phyloP scores from a whole-genome alignment of 2,797 vertebrate species.

The Potorous gilbertii region DNA sequence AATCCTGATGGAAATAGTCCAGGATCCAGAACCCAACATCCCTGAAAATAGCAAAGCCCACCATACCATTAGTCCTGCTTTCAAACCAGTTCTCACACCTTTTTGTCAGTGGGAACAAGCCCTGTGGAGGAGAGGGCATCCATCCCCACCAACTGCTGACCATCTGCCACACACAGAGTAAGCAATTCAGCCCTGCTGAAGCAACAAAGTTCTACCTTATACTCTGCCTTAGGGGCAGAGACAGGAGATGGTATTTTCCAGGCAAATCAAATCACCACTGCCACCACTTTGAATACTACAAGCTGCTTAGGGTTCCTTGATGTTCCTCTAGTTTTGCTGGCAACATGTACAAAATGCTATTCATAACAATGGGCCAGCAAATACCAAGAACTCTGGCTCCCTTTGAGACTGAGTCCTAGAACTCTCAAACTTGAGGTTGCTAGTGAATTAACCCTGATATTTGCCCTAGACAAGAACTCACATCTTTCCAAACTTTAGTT shows the following conservation, averaged over 20 bases:
- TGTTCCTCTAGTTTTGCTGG: background rate
- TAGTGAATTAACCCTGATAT: background rate
- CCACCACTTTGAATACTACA: background rate
- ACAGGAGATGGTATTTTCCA: background rate
- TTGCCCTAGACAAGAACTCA: background rate
- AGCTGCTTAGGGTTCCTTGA: background rate
- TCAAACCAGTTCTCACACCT: background rate
- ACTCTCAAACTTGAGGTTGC: background rate
- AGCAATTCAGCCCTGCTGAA: background rate
- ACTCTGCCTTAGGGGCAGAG: background rate
- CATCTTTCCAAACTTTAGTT: background rate
- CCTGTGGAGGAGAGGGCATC: background rate
- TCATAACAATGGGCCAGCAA: background rate
- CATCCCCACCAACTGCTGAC: background rate
- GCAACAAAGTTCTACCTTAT: background rate
- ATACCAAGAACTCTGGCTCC: background rate
- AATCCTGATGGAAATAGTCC: background rate
- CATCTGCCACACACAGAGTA: background rate
- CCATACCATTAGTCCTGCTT: background rate
- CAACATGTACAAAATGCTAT: background rate
- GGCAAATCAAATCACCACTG: background rate
- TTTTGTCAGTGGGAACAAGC: background rate
- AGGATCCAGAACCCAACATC: background rate
- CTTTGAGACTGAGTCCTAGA: background rate
- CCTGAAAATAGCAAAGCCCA: background rate